Percentiles rank a stretch among this genome's conserved stretches.
Evolutionary conservation across 2,113 vertebrate species (phyloP).

Genomic region (Scopus umbretta): DNA sequence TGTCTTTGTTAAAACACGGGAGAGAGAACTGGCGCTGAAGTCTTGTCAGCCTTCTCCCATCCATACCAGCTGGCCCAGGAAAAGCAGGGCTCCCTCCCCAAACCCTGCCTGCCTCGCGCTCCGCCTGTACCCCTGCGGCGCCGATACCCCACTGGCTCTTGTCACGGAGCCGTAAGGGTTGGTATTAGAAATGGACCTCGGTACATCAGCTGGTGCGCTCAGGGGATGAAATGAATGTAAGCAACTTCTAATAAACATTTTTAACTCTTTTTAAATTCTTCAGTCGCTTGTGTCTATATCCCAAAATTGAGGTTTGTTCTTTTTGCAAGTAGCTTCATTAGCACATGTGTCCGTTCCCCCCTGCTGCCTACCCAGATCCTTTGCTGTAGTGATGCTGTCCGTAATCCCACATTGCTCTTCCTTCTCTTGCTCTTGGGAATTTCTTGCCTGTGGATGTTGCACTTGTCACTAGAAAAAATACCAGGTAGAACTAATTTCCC

Average conservation of each 20-base stretch:
- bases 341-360: no score
- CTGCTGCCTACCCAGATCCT: neutral
- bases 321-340: neutral
- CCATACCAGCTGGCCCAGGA: neutral
- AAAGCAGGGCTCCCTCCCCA: neutral
- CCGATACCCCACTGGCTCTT: no score
- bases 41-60: neutral
- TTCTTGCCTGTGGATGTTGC: neutral
- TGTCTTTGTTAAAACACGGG: no score
- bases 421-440: neutral
- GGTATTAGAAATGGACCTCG: accelerated
- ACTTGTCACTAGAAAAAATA: neutral
- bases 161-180: accelerated
- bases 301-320: neutral
- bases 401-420: neutral
- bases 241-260: neutral
- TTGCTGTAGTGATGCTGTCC: no score
- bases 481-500: neutral
- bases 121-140: neutral
- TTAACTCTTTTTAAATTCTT: neutral
- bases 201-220: neutral
- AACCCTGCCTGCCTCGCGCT: no score
- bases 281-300: neutral
- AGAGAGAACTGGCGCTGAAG: neutral
- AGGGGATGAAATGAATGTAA: neutral